These are phyloP conservation scores for Onthophagus taurus DNA, from an alignment of 1,140 invertebrate species.

Conservation along the genomic window DNA sequence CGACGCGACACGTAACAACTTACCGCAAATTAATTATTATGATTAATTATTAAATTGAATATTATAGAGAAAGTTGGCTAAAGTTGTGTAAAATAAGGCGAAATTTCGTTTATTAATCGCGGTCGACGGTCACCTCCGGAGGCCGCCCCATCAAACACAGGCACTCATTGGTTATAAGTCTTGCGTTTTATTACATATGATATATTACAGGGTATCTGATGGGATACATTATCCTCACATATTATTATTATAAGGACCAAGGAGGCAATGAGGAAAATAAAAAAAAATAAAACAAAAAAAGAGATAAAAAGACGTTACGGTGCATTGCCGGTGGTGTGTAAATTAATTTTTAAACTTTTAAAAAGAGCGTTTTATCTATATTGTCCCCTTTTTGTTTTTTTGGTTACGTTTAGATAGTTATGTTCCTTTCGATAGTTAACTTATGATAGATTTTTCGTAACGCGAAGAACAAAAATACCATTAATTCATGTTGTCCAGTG, in stretches of 20 bases:
- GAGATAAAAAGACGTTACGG: conserved; percentile 18
- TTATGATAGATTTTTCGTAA: not conserved
- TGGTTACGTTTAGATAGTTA: conserved; percentile 13
- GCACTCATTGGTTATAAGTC: conserved; percentile 37
- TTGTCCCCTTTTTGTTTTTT: conserved; percentile 23
- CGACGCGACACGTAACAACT: not conserved
- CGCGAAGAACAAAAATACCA: conserved; percentile 16
- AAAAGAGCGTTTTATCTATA: too few relatives aligned
- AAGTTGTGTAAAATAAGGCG: too few relatives aligned
- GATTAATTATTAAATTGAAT: not conserved
- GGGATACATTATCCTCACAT: conserved; percentile 40
- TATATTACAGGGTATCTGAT: conserved; percentile 41
- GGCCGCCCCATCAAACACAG: conserved; percentile 36
- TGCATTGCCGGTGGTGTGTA: conserved; percentile 34
- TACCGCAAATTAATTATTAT: not conserved
- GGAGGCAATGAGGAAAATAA: conserved; percentile 26
- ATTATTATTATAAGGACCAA: conserved; percentile 39
- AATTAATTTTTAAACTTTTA: conserved; percentile 30
- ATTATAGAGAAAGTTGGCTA: too few relatives aligned
- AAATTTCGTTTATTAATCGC: not conserved
- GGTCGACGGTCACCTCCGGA: conserved; percentile 25
- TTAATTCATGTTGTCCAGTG: conserved; percentile 24
- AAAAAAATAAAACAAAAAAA: too few relatives aligned
- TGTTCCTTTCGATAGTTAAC: not conserved
- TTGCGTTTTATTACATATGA: conserved; percentile 39